These are phyloP conservation scores for Acrocephalus arundinaceus DNA, from an alignment of 2,113 vertebrate genomes.

Conservation along the genomic window DNA sequence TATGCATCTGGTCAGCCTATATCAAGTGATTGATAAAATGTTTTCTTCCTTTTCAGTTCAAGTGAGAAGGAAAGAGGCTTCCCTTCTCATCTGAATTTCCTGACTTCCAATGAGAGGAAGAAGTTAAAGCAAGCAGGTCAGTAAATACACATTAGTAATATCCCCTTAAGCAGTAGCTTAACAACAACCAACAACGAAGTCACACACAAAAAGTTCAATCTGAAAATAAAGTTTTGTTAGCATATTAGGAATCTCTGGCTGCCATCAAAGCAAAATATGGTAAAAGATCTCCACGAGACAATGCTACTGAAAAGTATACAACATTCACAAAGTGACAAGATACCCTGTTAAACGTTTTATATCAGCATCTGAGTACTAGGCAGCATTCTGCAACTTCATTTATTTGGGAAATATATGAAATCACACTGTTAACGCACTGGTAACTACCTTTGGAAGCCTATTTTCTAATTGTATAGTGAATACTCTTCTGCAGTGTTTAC, in stretches of 20 bases:
- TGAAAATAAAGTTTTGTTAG: constrained; percentile 32
- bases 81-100: background rate
- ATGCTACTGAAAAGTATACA: background rate
- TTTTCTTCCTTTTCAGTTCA: constrained; percentile 1
- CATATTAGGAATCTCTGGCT: constrained; percentile 37
- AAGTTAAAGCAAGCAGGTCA: constrained; percentile 57
- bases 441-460: constrained; percentile 73
- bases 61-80: background rate
- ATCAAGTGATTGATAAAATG: background rate
- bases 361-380: constrained; percentile 58
- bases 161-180: constrained; percentile 44
- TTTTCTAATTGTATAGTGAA: constrained; percentile 65
- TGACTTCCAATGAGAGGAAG: background rate
- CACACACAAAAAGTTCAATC: background rate
- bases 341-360: constrained; percentile 48
- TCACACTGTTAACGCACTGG: constrained; percentile 63
- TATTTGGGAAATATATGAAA: constrained; percentile 62
- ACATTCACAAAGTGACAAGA: constrained; percentile 30
- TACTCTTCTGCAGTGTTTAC: constrained; percentile 72
- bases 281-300: constrained; percentile 21
- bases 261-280: constrained; percentile 37
- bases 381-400: constrained; percentile 60
- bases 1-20: constrained; percentile 36
- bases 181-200: background rate
- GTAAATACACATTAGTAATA: constrained; percentile 20